These are phyloP conservation scores for Torymus tubicola DNA, from an alignment of 2,888 invertebrate species.

Conservation along the genomic window DNA sequence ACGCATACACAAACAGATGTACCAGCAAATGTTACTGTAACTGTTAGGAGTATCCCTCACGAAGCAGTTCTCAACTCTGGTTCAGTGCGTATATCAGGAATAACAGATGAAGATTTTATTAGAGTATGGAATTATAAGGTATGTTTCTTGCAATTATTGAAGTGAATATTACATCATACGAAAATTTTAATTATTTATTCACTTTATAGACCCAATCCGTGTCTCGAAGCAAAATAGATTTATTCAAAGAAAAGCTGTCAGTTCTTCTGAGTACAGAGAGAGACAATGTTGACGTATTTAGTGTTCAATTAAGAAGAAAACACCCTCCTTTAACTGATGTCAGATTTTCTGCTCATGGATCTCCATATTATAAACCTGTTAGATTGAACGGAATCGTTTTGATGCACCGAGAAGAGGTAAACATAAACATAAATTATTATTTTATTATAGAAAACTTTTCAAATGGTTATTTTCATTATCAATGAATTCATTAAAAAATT, in stretches of 20 bases:
- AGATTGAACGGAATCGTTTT: slow-evolving; percentile 95
- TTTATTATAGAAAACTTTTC: not conserved
- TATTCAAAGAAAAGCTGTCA: slow-evolving; percentile 91
- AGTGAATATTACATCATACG: not conserved
- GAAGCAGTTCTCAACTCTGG: slow-evolving; percentile 97
- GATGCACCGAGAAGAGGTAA: slow-evolving; percentile 91
- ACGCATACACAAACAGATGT: slow-evolving; percentile 97
- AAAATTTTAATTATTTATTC: not conserved
- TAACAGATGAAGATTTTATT: slow-evolving; percentile 97
- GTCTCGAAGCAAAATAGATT: slow-evolving; percentile 91
- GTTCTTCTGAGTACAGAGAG: slow-evolving; percentile 90
- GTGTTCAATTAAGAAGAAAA: slow-evolving; percentile 92
- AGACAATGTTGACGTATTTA: slow-evolving; percentile 96
- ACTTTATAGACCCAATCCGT: slow-evolving; percentile 83
- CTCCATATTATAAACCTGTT: slow-evolving; percentile 96
- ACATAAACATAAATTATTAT: not conserved
- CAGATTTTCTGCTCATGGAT: slow-evolving; percentile 95
- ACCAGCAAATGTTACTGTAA: slow-evolving; percentile 96
- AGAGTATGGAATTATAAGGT: slow-evolving; percentile 93
- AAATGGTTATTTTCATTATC: not conserved
- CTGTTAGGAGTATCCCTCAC: slow-evolving; percentile 95
- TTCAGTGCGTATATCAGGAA: slow-evolving; percentile 93
- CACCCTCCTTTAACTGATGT: slow-evolving; percentile 94
- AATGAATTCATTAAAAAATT: slow-evolving; percentile 43
- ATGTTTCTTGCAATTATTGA: not conserved